phyloP scores from a whole-genome alignment of 2,113 vertebrate species.

The Pollachius pollachius region DNA sequence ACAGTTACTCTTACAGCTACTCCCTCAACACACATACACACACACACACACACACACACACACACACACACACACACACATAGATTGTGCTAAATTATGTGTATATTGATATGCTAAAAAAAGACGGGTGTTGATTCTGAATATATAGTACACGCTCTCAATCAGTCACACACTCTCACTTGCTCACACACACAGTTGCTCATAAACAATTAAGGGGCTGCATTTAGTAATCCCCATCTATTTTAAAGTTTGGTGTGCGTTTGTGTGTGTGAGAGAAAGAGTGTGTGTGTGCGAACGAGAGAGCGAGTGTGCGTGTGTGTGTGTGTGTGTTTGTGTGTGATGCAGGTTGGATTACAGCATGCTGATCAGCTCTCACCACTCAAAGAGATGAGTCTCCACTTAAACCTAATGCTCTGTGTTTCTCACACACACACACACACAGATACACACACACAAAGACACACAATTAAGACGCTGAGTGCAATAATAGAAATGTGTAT shows the following conservation, averaged over 20 bases:
- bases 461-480: not conserved
- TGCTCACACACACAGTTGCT: not conserved
- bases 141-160: no score
- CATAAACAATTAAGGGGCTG: constrained; percentile 23
- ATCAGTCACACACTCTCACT: not conserved
- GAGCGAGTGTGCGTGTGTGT: not conserved
- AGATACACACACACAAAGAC: not conserved
- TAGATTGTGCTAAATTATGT: no score
- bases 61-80: constrained; percentile 15
- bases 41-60: constrained; percentile 22
- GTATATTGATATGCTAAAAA: no score
- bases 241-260: constrained; percentile 2
- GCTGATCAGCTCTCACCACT: constrained; percentile 47
- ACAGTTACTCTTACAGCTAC: not conserved
- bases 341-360: constrained; percentile 53
- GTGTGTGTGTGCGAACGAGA: not conserved
- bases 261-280: not conserved
- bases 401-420: constrained; percentile 26
- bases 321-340: constrained; percentile 1
- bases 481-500: constrained; percentile 10
- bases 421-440: not conserved
- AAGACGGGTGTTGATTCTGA: no score
- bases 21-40: constrained; percentile 15
- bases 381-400: constrained; percentile 47
- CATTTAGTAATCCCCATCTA: constrained; percentile 33